Conservation (phyloP, 2,888 invertebrate genomes). For the Catocala fraxini region DNA sequence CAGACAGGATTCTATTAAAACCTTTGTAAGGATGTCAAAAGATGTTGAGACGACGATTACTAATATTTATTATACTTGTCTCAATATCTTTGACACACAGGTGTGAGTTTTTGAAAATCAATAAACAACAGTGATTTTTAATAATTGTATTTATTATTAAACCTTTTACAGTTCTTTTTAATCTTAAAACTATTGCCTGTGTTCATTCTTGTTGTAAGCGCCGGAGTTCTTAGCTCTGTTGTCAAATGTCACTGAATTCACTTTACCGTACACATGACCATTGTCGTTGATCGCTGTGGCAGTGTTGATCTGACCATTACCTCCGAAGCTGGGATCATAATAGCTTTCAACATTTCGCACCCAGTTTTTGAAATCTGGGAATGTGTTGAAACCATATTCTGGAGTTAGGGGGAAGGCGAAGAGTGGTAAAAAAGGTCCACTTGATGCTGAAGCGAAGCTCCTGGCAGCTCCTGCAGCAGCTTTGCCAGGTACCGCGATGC, state of each 20-base stretch:
- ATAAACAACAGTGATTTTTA: constrained; percentile 58
- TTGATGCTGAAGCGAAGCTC: constrained; percentile 60
- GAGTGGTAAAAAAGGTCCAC: constrained; percentile 57
- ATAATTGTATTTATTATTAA: constrained; percentile 34
- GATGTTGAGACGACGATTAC: constrained; percentile 72
- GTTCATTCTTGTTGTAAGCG: constrained; percentile 3
- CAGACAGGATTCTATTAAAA: constrained; percentile 70
- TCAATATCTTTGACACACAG: constrained; percentile 59
- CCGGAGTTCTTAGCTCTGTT: constrained; percentile 48
- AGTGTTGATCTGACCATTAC: constrained; percentile 50
- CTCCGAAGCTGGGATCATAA: constrained; percentile 59
- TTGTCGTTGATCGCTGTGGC: constrained; percentile 69
- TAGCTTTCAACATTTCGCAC: constrained; percentile 62
- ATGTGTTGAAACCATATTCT: constrained; percentile 51
- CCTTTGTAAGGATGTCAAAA: constrained; percentile 38
- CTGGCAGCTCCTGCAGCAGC: constrained; percentile 61
- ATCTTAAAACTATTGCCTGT: not conserved
- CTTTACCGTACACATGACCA: constrained; percentile 68
- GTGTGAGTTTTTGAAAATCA: constrained; percentile 38
- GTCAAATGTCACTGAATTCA: constrained; percentile 62
- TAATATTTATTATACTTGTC: constrained; percentile 63
- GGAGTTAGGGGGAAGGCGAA: constrained; percentile 59
- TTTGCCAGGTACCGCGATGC: constrained; percentile 59
- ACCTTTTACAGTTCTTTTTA: constrained; percentile 4
- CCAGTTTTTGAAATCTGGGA: constrained; percentile 58